A percentile compares a stretch with the other conserved stretches of the same genome.
Conservation (phyloP, 2,797 vertebrate genomes). For the Hemibagrus guttatus region DNA sequence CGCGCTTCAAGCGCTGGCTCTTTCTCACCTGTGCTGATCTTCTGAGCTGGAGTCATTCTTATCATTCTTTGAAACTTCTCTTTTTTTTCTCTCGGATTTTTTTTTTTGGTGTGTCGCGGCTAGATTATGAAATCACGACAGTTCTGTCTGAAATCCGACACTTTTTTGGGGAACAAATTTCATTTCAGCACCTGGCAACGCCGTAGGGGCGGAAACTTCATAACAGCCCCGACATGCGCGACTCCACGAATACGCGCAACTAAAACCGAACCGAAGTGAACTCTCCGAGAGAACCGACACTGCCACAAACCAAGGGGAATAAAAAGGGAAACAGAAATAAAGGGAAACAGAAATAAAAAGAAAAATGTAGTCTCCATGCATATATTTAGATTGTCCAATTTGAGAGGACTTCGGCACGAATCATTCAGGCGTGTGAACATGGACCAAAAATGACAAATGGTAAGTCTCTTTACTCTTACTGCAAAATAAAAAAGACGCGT, state of each 20-base stretch:
- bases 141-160: conserved; percentile 29
- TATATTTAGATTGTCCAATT: neutral
- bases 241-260: conserved; percentile 16
- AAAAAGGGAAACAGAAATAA: accelerated
- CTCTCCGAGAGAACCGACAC: neutral
- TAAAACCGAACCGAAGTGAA: neutral
- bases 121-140: conserved; percentile 17
- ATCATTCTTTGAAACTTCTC: neutral
- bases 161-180: conserved; percentile 12
- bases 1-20: too few relatives aligned
- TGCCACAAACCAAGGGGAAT: neutral
- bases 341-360: too few relatives aligned
- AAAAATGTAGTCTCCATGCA: conserved; percentile 15
- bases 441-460: conserved; percentile 80
- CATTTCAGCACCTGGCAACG: conserved; percentile 33
- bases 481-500: neutral
- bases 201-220: conserved; percentile 45
- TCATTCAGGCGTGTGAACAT: conserved; percentile 63
- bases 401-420: conserved; percentile 31
- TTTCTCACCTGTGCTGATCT: neutral
- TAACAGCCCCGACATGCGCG: conserved; percentile 17
- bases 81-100: neutral
- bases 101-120: too few relatives aligned
- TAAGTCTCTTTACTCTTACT: conserved; percentile 48
- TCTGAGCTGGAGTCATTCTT: neutral